Percentiles rank a stretch among this genome's conserved stretches.
Evolutionary conservation across 2,113 vertebrate species (phyloP).

Genomic region (Vidua macroura): DNA sequence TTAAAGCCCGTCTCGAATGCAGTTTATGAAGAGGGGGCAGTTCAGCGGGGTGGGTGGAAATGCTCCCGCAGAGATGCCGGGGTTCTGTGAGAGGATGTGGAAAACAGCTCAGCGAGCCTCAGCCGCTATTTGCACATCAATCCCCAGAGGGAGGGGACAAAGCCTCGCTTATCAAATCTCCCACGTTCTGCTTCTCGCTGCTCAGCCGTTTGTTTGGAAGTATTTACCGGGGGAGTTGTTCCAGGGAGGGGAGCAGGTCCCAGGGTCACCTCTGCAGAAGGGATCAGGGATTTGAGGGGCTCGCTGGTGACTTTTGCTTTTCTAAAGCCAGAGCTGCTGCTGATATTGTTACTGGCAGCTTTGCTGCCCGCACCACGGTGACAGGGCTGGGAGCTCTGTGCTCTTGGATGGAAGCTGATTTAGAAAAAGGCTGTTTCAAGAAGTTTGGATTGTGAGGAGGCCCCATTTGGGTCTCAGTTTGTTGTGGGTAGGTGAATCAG

Average conservation of each 20-base stretch:
- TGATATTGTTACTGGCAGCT: not conserved
- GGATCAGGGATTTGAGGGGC: not conserved
- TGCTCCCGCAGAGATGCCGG: not conserved
- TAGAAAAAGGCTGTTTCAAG: not conserved
- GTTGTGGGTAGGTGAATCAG: not conserved
- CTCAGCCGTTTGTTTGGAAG: accelerated
- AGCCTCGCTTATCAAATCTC: not conserved
- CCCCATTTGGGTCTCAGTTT: not conserved
- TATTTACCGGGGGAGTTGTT: not conserved
- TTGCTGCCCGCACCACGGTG: not conserved
- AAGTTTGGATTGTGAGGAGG: not conserved
- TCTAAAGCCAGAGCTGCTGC: not conserved
- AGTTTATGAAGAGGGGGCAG: not conserved
- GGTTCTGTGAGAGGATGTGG: not conserved
- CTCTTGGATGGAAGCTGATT: not conserved
- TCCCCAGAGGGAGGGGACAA: not conserved
- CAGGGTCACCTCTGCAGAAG: not conserved
- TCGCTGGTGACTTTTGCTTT: not conserved
- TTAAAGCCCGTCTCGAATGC: constrained; percentile 15
- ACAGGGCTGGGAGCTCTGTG: not conserved
- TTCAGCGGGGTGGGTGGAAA: not conserved
- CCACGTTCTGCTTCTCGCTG: not conserved
- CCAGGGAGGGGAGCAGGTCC: not conserved
- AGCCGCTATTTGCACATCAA: not conserved
- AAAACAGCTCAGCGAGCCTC: not conserved